These are phyloP conservation scores for Drosophila longiperda DNA, from an alignment of 2,888 invertebrate species.

Conservation along the genomic window DNA sequence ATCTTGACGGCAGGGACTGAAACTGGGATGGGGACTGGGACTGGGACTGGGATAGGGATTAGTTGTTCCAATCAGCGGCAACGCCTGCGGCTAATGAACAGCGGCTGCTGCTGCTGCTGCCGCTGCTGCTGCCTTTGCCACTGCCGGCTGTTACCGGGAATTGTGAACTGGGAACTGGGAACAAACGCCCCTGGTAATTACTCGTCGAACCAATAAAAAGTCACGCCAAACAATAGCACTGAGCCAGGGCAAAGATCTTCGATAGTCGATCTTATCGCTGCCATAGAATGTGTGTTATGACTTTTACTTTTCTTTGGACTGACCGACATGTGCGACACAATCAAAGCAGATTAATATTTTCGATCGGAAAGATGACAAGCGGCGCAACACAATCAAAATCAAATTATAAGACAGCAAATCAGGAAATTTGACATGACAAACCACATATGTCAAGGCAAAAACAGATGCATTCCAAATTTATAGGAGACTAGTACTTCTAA, in stretches of 20 bases:
- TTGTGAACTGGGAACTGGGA: constrained; percentile 31
- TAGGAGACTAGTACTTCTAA: background rate
- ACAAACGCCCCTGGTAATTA: constrained; percentile 69
- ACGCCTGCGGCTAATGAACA: constrained; percentile 80
- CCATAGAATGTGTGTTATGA: constrained; percentile 67
- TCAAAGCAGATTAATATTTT: constrained; percentile 76
- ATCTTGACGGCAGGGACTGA: constrained; percentile 58
- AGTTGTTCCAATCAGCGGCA: constrained; percentile 80
- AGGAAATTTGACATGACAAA: constrained; percentile 65
- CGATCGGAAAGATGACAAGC: constrained; percentile 69
- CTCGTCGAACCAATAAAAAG: constrained; percentile 68
- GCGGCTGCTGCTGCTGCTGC: constrained; percentile 37
- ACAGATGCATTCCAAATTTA: background rate
- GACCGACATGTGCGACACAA: constrained; percentile 57
- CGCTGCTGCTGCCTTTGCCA: constrained; percentile 39
- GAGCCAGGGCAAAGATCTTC: constrained; percentile 38
- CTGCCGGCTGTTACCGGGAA: constrained; percentile 54
- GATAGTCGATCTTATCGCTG: constrained; percentile 65
- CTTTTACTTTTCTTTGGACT: constrained; percentile 74
- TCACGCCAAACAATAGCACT: constrained; percentile 68
- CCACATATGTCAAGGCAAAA: background rate
- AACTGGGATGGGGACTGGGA: constrained; percentile 13
- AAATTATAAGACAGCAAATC: constrained; percentile 73
- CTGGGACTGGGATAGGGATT: constrained; percentile 59
- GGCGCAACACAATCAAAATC: constrained; percentile 57